Evolutionary conservation across 2,797 vertebrate genomes (phyloP), one percentile per base, ranked within the genome.

Genomic region (Ciconia nigra): DNA sequence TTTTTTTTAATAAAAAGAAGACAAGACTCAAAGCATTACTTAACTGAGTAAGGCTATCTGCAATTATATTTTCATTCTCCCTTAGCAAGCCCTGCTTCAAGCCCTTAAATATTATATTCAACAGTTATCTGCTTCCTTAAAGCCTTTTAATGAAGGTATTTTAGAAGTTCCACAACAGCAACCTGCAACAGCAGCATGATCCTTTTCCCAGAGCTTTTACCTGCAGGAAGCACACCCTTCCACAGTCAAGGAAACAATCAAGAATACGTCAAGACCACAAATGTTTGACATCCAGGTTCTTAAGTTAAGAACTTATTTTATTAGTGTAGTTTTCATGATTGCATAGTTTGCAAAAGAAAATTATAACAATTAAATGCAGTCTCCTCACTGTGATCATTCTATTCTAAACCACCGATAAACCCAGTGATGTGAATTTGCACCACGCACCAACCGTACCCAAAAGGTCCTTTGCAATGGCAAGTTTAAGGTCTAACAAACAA

Each of bases 281-380:
- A 1, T 8, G 8, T 61, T 31, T 37, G n/a, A 80, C 28, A 49
- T 44, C 70, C 26, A 13, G 31, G 66, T 92, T 92, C 78, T 77
- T 69, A 85, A 83, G 66, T 76, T 65, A 86, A 87, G 71, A 95
- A 83, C 51, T 52, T 51, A 9, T 87, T 94, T 96, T 96, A 96
- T 96, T 96, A 93, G 78, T 70, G 73, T 92, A 87, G 39, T 57
- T 94, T 89, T 44, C 55, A 92, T 58, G 52, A 90, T 93, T 91
- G 95, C 94, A 96, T 94, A 96, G 94, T 95, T 97, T 91, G 93
- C 89, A 83, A 96, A 96, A 92, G 29, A 73, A 95, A 94, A 74
- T 71, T 13, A 6, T 54, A 83, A 97, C 89, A 96, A 66, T 87
- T 67, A 90, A 90, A 81, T 41, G 84, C 61, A 71, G 65, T 61